phyloP scores from a whole-genome alignment of 64 coral and sea anemone species.

The Orbicella faveolata region DNA sequence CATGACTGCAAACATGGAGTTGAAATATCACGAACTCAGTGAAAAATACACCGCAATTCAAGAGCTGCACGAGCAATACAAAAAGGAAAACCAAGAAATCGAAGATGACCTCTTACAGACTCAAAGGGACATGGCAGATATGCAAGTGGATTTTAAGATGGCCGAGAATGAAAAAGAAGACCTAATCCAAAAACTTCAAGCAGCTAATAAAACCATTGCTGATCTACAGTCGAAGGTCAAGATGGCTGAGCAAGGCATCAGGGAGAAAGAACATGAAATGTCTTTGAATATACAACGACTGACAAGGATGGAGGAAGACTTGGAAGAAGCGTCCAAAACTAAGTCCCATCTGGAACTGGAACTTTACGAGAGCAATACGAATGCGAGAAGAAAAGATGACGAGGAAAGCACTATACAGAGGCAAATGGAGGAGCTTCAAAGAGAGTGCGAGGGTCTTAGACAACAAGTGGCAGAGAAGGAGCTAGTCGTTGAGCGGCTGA shows the following conservation, averaged over 20 bases:
- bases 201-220: constrained; percentile 16
- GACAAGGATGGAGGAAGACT: constrained; percentile 29
- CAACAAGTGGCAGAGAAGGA: constrained; percentile 1
- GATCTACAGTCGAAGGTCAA: constrained; percentile 15
- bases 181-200: neutral
- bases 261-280: constrained; percentile 23
- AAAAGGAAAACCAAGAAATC: constrained; percentile 19
- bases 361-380: constrained; percentile 17
- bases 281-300: neutral
- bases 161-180: constrained; percentile 16
- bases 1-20: constrained; percentile 8
- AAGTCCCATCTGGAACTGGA: neutral
- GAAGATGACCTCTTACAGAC: constrained; percentile 27
- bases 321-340: neutral
- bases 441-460: neutral
- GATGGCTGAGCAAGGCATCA: neutral
- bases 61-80: constrained; percentile 2
- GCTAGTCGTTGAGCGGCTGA: constrained; percentile 1
- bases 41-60: neutral
- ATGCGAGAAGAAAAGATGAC: neutral
- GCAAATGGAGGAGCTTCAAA: constrained; percentile 4
- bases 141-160: neutral
- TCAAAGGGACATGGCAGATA: constrained; percentile 35
- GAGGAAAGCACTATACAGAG: neutral
- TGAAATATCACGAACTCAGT: constrained; percentile 33